Evolutionary conservation across 2,888 invertebrate genomes (phyloP).

Genomic region (Gandaritis pyraliata): DNA sequence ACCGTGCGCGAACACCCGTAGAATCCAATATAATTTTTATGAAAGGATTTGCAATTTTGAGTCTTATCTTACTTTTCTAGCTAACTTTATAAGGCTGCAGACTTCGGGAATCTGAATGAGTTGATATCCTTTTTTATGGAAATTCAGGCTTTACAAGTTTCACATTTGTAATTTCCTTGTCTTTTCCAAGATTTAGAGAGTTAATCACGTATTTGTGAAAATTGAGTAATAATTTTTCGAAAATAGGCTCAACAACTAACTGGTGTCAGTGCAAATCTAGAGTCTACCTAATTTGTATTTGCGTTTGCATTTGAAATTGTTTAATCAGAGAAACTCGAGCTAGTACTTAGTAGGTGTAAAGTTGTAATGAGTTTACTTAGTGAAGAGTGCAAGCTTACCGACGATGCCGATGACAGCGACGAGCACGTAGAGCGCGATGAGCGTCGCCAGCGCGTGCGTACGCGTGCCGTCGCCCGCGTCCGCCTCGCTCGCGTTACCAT

Average conservation of each 20-base stretch:
- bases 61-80: constrained; percentile 2
- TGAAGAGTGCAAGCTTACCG: constrained; percentile 53
- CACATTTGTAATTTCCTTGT: constrained; percentile 12
- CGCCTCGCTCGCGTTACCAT: constrained; percentile 68
- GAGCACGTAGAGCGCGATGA: constrained; percentile 75
- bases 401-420: constrained; percentile 76
- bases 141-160: constrained; percentile 14
- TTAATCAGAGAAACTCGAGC: no score
- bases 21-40: constrained; percentile 31
- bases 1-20: constrained; percentile 20
- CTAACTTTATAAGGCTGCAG: constrained; percentile 21
- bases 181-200: not conserved
- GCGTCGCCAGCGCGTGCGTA: constrained; percentile 65
- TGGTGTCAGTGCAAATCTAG: no score
- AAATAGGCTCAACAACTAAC: no score
- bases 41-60: constrained; percentile 32
- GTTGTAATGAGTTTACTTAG: no score
- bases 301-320: no score
- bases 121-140: constrained; percentile 20
- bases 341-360: no score
- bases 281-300: no score
- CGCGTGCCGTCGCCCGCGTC: constrained; percentile 54
- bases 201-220: constrained; percentile 1
- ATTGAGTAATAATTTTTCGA: not conserved
- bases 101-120: constrained; percentile 26